Evolutionary conservation across 1,140 invertebrate species (phyloP), one percentile per base, ranked within the genome.

Genomic region (Xylocopa sonorina): DNA sequence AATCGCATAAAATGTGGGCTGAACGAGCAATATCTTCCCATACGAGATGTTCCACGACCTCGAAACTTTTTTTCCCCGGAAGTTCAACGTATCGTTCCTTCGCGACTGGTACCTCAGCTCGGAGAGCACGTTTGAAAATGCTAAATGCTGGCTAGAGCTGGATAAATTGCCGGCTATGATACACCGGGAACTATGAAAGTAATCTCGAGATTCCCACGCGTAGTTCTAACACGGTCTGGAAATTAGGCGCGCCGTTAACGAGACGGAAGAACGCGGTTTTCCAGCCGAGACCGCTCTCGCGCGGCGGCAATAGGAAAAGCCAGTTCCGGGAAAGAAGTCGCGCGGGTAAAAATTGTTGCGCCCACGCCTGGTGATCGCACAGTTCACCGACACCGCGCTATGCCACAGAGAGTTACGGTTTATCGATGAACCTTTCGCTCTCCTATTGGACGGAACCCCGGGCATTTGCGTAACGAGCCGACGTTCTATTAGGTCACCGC

Each of bases 61-160:
- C 76, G 67, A 78, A 78, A 78, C 12, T 78, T 72, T 78, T 72
- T 63, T 72, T 72, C 68, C 76, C 72, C 76, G 76, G 46, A 66
- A 75, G 71, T 74, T 74, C 58, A 64, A 38, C 58, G 12, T 3
- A 41, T 62, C 46, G 24, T 63, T 34, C 24, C 51, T 73, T 63
- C 71, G 38, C 43, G 38, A 9, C 16, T 3, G n/a, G 24, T n/a
- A n/a, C n/a, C n/a, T n/a, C n/a, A n/a, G n/a, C n/a, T n/a, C n/a
- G n/a, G n/a, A n/a, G n/a, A n/a, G n/a, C n/a, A n/a, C n/a, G n/a
- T n/a, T n/a, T n/a, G n/a, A n/a, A n/a, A n/a, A n/a, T n/a, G n/a
- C n/a, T n/a, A n/a, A n/a, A n/a, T n/a, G n/a, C n/a, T n/a, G n/a
- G n/a, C n/a, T n/a, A n/a, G n/a, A n/a, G n/a, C n/a, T n/a, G n/a